A percentile compares a stretch with the other conserved stretches of the same genome.
Conservation (phyloP, 2,888 invertebrate species). For the Stenodera caucasica region DNA sequence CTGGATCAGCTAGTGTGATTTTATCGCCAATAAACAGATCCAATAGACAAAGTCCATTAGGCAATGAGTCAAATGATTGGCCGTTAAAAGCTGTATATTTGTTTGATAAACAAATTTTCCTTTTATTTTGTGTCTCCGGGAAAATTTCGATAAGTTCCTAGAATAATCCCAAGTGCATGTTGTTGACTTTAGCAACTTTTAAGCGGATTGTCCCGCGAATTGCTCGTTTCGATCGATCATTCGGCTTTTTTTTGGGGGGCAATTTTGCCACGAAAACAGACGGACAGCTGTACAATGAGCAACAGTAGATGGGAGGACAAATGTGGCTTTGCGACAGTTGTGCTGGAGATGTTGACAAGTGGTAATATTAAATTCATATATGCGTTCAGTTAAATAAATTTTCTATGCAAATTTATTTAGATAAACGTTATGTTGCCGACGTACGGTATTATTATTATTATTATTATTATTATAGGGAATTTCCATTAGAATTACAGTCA, state of each 20-base stretch:
- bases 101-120: neutral
- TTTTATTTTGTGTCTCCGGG: too few species aligned
- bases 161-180: too few species aligned
- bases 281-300: neutral
- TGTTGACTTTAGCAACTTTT: too few species aligned
- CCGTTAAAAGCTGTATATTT: neutral
- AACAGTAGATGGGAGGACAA: neutral
- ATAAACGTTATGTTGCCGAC: neutral
- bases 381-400: constrained; percentile 6
- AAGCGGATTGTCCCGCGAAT: too few species aligned
- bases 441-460: too few species aligned
- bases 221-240: too few species aligned
- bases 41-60: neutral
- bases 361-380: constrained; percentile 7
- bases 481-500: too few species aligned
- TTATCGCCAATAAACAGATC: neutral
- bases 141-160: too few species aligned
- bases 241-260: too few species aligned
- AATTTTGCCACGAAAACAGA: neutral
- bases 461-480: neutral
- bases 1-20: too few species aligned
- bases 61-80: neutral
- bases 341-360: constrained; percentile 5
- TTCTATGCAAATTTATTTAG: constrained; percentile 4
- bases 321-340: constrained; percentile 4